phyloP scores from a whole-genome alignment of 1,140 invertebrate genomes.

The Anthonomus grandis region DNA sequence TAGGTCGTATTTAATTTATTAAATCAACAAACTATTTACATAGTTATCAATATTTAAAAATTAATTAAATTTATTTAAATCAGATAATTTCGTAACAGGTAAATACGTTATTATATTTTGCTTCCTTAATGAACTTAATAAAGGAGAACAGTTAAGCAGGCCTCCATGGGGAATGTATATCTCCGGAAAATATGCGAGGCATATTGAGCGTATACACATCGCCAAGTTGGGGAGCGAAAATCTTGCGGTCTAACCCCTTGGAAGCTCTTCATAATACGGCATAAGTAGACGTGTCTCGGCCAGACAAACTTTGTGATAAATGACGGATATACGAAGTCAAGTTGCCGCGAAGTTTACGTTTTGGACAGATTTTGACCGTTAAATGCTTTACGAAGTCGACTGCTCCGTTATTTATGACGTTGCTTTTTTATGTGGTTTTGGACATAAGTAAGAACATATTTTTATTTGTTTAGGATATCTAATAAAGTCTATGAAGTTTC shows the following conservation, averaged over 20 bases:
- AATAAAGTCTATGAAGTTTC: too few species aligned
- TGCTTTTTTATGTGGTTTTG: too few species aligned
- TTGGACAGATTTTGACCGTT: constrained; percentile 26
- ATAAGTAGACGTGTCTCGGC: constrained; percentile 20
- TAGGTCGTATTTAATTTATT: too few species aligned
- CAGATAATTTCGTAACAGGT: too few species aligned
- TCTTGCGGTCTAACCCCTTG: constrained; percentile 13
- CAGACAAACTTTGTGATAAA: constrained; percentile 26
- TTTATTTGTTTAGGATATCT: too few species aligned
- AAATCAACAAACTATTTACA: too few species aligned
- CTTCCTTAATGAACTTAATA: too few species aligned
- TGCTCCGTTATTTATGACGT: constrained; percentile 22
- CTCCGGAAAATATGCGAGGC: background rate
- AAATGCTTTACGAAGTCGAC: constrained; percentile 14
- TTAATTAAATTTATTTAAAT: too few species aligned
- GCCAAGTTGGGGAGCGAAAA: constrained; percentile 4
- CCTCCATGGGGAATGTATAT: background rate
- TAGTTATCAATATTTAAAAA: too few species aligned
- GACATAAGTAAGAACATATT: too few species aligned
- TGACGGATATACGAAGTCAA: constrained; percentile 25
- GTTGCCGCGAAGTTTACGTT: constrained; percentile 25
- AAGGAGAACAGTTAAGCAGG: too few species aligned
- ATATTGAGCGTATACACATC: background rate
- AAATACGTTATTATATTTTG: too few species aligned
- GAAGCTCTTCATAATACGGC: constrained; percentile 24